These are phyloP conservation scores for Bergia sp. DNA, from an alignment of 92 coral and sea anemone species.

Conservation along the genomic window DNA sequence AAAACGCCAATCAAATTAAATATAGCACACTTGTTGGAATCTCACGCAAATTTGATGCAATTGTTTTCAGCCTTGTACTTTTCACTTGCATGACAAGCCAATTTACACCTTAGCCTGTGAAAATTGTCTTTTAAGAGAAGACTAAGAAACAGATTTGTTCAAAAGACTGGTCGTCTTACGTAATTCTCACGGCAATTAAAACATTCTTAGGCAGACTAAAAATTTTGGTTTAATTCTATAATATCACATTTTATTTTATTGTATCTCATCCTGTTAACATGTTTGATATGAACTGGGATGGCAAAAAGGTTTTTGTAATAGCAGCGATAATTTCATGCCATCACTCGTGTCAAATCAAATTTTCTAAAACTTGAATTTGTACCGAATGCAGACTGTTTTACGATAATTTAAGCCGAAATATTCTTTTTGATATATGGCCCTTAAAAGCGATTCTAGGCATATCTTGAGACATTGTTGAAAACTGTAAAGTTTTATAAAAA, in stretches of 20 bases:
- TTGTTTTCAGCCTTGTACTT: slow-evolving; percentile 16
- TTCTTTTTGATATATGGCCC: no score
- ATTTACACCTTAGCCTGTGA: slow-evolving; percentile 13
- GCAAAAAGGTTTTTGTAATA: background rate
- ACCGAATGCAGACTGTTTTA: background rate
- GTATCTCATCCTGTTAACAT: background rate
- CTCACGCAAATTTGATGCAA: slow-evolving; percentile 41
- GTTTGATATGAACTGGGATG: background rate
- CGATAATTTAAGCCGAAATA: no score
- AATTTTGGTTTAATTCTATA: background rate
- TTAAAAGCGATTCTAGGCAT: background rate
- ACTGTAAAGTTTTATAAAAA: background rate
- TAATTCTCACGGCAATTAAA: slow-evolving; percentile 15
- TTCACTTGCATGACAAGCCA: slow-evolving; percentile 16
- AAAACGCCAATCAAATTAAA: background rate
- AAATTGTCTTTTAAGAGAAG: background rate
- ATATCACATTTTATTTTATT: background rate
- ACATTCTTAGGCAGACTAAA: background rate
- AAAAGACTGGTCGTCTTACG: background rate
- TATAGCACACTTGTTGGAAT: slow-evolving; percentile 25
- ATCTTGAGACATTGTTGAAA: background rate
- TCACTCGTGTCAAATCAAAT: background rate
- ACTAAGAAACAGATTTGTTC: background rate
- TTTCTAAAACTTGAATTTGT: background rate
- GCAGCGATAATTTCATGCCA: background rate